Base-by-base conservation (phyloP, 2,797 vertebrate genomes). In the Rhyacichthys aspro region DNA sequence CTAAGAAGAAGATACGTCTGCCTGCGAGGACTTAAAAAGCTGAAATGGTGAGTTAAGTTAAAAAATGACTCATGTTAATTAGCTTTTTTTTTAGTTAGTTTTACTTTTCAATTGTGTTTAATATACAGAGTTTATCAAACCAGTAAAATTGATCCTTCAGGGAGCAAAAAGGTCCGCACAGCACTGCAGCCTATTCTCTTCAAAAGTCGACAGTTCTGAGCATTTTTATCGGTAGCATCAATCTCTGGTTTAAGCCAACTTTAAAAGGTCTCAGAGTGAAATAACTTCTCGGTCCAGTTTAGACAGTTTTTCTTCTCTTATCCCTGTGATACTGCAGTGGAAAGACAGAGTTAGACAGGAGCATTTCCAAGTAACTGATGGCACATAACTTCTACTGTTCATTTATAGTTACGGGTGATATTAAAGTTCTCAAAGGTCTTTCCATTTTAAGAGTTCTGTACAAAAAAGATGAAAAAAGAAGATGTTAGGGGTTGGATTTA, bases 161-260 rank as follows among this genome's bases (percentile, higher is more conserved):
- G 39, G 54, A 57, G 10, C 42, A 47, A 18, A 16, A 41, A 28
- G 11, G n/a, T 46, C 16, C 34, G 18, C 11, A 11, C 2, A 36
- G 32, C 47, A 36, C 3, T 11, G n/a, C 8, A 49, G 46, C 28
- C 46, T n/a, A 11, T 52, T 52, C 12, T 36, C 9, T 34, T 49
- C 32, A 14, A 10, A 52, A 18, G 34, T 18, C 12, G 49, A 52
- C 49, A 37, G 32, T 36, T 49, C 9, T 50, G 47, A n/a, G 33
- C 47, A 50, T 15, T 17, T 50, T 17, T 17, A 50, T 36, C 15
- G 33, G 33, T 37, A 18, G 11, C 16, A 52, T 52, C 16, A 37
- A 52, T 38, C 49, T 36, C 10, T 17, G 46, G 5, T n/a, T 34
- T 15, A 50, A 17, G n/a, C 9, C 6, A 9, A 16, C 11, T n/a